Percentiles rank a stretch among this genome's conserved stretches.
These are phyloP conservation scores for Amyelois transitella DNA, from an alignment of 1,140 invertebrate genomes.

Conservation along the genomic window DNA sequence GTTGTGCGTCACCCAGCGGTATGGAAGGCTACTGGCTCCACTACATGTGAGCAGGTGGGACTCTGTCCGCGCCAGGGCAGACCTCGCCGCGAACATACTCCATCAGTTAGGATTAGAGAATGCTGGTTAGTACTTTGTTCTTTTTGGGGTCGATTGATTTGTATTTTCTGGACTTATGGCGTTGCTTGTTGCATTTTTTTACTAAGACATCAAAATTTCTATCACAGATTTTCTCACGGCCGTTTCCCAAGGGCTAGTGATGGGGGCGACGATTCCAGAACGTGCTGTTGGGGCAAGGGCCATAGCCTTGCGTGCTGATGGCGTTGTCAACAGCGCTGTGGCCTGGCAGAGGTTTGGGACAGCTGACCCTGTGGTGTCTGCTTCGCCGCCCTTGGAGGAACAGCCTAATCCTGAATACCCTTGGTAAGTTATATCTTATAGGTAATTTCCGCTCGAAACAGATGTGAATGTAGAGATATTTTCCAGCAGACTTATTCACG, in stretches of 20 bases:
- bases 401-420: slow-evolving; percentile 60
- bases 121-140: slow-evolving; percentile 75
- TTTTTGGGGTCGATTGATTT: too few relatives aligned
- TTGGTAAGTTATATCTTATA: slow-evolving; percentile 43
- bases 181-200: too few relatives aligned
- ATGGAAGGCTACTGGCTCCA: slow-evolving; percentile 78
- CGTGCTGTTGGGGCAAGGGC: slow-evolving; percentile 56
- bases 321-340: slow-evolving; percentile 50
- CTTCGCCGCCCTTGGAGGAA: slow-evolving; percentile 46
- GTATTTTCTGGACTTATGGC: too few relatives aligned
- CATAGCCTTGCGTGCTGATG: slow-evolving; percentile 45
- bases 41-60: slow-evolving; percentile 80
- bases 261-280: slow-evolving; percentile 49
- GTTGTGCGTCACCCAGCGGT: slow-evolving; percentile 81
- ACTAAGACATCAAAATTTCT: slow-evolving; percentile 22
- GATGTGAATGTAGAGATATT: too few relatives aligned
- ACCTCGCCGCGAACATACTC: slow-evolving; percentile 81
- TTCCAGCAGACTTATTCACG: too few relatives aligned
- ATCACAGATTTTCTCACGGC: slow-evolving; percentile 61
- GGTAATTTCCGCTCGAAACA: too few relatives aligned
- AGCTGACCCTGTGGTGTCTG: slow-evolving; percentile 46
- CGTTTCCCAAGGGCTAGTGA: slow-evolving; percentile 61
- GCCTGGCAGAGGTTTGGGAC: slow-evolving; percentile 53
- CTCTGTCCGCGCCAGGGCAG: slow-evolving; percentile 80
- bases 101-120: slow-evolving; percentile 80